These are phyloP conservation scores for Noctilio leporinus DNA, from an alignment of 2,113 vertebrate genomes.

Conservation along the genomic window DNA sequence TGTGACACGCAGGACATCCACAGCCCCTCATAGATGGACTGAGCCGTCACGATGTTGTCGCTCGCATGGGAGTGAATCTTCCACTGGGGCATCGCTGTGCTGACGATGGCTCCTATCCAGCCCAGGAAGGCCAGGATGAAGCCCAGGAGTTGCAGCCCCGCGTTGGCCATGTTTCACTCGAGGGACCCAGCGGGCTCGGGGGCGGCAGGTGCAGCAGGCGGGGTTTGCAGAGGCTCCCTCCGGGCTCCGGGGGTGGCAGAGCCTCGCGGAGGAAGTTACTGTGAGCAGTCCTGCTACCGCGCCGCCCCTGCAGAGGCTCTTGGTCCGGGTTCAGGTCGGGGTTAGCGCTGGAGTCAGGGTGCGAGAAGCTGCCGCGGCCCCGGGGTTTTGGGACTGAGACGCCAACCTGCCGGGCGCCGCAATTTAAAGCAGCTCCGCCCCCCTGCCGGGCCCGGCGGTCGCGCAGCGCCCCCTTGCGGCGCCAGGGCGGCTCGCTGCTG, in stretches of 20 bases:
- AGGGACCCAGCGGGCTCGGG: not conserved
- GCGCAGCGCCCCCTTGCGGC: constrained; percentile 66
- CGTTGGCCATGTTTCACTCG: constrained; percentile 83
- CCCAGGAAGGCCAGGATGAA: constrained; percentile 86
- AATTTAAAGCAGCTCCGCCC: constrained; percentile 70
- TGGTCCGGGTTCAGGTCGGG: not conserved
- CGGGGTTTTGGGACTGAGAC: not conserved
- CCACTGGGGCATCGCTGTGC: constrained; percentile 90
- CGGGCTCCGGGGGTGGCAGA: not conserved
- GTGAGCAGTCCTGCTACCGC: not conserved
- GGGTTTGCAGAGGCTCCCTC: not conserved
- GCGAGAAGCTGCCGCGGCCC: not conserved
- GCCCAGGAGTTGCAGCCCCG: constrained; percentile 87
- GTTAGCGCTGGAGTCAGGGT: not conserved
- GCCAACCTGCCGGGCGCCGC: not conserved
- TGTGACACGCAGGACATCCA: constrained; percentile 93
- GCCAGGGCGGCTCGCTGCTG: not conserved
- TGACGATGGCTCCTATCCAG: constrained; percentile 81
- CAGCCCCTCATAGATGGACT: constrained; percentile 88
- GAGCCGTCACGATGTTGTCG: constrained; percentile 90
- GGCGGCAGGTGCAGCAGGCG: not conserved
- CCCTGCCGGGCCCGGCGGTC: not conserved
- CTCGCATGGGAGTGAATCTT: constrained; percentile 84
- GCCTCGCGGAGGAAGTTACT: rapidly evolving
- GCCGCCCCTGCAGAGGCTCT: not conserved